Percentiles rank a stretch among this genome's conserved stretches.
Conservation (phyloP, 1,140 invertebrate species). For the Oryctes rhinoceros region DNA sequence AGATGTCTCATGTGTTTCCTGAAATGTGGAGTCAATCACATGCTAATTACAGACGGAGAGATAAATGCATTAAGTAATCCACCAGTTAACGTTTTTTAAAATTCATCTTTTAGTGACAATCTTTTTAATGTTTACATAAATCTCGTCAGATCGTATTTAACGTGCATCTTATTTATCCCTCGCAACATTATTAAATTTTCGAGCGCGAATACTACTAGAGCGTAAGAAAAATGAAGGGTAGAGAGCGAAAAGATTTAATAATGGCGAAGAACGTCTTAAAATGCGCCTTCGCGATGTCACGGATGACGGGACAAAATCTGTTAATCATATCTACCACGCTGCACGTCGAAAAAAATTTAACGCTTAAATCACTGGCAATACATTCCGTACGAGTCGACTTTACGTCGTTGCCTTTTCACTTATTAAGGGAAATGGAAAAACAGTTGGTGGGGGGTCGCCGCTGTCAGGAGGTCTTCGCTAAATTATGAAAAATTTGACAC, state of each 20-base stretch:
- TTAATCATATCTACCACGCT: slow-evolving; percentile 26
- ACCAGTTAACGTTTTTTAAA: too few relatives aligned
- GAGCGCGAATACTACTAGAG: background rate
- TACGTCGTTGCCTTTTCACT: background rate
- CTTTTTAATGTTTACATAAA: too few relatives aligned
- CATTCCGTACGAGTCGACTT: background rate
- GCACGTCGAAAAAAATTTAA: slow-evolving; percentile 25
- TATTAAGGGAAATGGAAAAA: background rate
- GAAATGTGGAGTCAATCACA: too few relatives aligned
- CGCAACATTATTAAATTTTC: background rate
- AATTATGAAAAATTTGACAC: slow-evolving; percentile 25
- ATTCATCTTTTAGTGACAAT: too few relatives aligned
- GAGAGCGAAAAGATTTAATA: slow-evolving; percentile 22
- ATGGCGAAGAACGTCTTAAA: background rate
- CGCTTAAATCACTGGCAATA: slow-evolving; percentile 13
- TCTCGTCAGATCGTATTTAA: background rate
- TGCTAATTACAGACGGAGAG: too few relatives aligned
- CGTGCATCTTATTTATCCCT: background rate
- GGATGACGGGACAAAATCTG: slow-evolving; percentile 16
- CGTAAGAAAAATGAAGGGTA: background rate
- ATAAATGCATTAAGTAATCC: too few relatives aligned
- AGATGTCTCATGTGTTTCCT: too few relatives aligned
- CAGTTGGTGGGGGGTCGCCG: background rate
- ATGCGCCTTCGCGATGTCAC: slow-evolving; percentile 7
- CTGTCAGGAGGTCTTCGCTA: slow-evolving; percentile 6